Percentiles rank a stretch among this genome's conserved stretches.
These are phyloP conservation scores for Eupleurogrammus muticus DNA, from an alignment of 2,797 vertebrate species.

Conservation along the genomic window DNA sequence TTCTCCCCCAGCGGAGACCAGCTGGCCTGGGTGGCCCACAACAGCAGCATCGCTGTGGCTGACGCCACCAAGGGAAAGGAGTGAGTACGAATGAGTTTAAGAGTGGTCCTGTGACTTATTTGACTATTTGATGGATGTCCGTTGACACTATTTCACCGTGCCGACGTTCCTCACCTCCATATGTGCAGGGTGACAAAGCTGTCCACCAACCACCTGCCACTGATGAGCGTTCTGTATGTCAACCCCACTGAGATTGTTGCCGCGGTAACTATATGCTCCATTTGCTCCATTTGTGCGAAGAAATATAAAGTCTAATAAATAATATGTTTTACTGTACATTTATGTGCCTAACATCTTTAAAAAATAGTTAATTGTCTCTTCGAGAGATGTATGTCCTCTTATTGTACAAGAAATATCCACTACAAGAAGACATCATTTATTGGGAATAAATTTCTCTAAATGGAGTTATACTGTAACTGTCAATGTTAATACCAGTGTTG, in stretches of 20 bases:
- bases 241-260: slow-evolving; percentile 81
- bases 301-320: not conserved
- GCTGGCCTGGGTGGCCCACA: slow-evolving; percentile 86
- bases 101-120: not conserved
- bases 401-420: no score
- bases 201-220: slow-evolving; percentile 72
- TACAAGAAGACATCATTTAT: not conserved
- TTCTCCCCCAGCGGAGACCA: slow-evolving; percentile 87
- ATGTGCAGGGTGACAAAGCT: slow-evolving; percentile 82
- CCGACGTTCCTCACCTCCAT: slow-evolving; percentile 4
- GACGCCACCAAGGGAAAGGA: slow-evolving; percentile 82
- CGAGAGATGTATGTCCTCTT: not conserved
- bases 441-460: not conserved
- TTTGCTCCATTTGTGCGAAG: slow-evolving; percentile 4
- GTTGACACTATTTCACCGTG: not conserved
- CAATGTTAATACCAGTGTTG: no score
- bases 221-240: slow-evolving; percentile 77
- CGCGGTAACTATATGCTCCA: slow-evolving; percentile 68
- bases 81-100: slow-evolving; percentile 68
- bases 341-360: no score
- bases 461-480: not conserved
- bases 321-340: not conserved
- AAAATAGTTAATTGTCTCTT: no score
- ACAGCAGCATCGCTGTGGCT: slow-evolving; percentile 83
- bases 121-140: not conserved